Percentiles rank a stretch among this genome's conserved stretches.
Conservation (phyloP, 2,113 vertebrate species). For the Ammodytes dubius region DNA sequence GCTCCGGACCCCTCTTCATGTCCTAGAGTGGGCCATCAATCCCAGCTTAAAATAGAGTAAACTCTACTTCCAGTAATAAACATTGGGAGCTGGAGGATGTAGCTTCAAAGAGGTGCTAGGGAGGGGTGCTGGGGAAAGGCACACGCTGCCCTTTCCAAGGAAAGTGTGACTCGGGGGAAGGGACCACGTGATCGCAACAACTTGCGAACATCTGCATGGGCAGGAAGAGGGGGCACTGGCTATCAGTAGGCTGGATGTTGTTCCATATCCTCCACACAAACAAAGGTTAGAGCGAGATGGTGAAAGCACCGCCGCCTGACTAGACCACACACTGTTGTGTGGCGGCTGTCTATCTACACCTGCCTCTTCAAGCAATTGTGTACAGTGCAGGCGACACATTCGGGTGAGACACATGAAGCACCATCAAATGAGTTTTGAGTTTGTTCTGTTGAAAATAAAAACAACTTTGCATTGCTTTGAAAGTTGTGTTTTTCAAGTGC, state of each 20-base stretch:
- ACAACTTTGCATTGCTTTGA: neutral
- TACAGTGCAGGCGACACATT: neutral
- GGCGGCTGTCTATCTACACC: neutral
- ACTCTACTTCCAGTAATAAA: neutral
- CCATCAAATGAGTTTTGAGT: fast-evolving
- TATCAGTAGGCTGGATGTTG: neutral
- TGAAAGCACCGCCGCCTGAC: neutral
- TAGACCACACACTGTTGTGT: neutral
- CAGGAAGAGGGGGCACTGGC: constrained; percentile 56
- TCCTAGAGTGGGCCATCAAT: constrained; percentile 12
- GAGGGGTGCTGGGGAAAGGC: constrained; percentile 7
- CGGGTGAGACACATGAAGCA: constrained; percentile 6
- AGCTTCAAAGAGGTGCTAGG: constrained; percentile 11
- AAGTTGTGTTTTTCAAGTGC: no score
- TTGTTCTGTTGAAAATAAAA: neutral
- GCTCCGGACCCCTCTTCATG: neutral
- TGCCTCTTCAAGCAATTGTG: neutral
- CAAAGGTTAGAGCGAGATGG: neutral
- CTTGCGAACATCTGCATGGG: constrained; percentile 66
- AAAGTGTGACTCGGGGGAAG: constrained; percentile 65
- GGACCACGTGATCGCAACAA: constrained; percentile 60
- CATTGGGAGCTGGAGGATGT: neutral
- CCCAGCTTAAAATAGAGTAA: neutral
- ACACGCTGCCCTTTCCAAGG: constrained; percentile 38
- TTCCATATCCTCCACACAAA: constrained; percentile 1